phyloP scores from a whole-genome alignment of 2,888 invertebrate genomes.

The Adineta ricciae region DNA sequence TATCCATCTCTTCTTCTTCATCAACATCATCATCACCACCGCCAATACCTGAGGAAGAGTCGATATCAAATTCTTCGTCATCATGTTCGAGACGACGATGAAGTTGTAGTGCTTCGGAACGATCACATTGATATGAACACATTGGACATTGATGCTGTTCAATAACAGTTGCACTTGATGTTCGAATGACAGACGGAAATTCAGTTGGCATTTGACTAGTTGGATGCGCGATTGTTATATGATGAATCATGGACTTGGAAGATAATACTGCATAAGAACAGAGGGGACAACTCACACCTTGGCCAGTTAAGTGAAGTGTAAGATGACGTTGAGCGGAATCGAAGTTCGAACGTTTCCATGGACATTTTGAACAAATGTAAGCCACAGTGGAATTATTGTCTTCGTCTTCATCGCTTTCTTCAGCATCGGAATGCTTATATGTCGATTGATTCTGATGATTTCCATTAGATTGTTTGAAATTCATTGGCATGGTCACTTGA shows the following conservation, averaged over 20 bases:
- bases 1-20: too few relatives aligned
- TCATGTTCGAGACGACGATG: neutral
- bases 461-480: too few relatives aligned
- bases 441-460: too few relatives aligned
- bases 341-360: neutral
- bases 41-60: neutral
- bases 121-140: constrained; percentile 16
- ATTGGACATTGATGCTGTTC: constrained; percentile 5
- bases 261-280: neutral
- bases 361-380: neutral
- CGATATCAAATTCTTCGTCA: constrained; percentile 10
- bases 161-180: neutral
- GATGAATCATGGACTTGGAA: neutral
- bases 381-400: neutral
- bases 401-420: neutral
- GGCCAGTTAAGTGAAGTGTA: neutral
- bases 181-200: neutral
- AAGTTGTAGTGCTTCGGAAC: neutral
- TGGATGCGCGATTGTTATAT: neutral
- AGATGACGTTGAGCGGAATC: neutral
- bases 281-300: neutral
- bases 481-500: neutral
- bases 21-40: neutral
- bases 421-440: neutral
- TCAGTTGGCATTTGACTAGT: neutral